Conservation (phyloP, 2,113 vertebrate genomes). For the Gopherus evgoodei region DNA sequence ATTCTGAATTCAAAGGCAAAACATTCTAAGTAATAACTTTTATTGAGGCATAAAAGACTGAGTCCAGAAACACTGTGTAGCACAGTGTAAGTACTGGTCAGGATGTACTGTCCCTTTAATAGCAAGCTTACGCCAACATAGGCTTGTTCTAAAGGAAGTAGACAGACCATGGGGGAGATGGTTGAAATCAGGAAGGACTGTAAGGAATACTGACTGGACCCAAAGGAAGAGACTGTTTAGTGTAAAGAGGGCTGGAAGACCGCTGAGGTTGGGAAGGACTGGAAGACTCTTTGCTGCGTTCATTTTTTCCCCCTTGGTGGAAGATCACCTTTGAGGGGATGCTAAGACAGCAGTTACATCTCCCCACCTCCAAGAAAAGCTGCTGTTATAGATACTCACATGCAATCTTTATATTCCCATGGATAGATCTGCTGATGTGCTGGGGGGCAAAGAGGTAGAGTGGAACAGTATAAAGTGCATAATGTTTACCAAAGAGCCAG, state of each 20-base stretch:
- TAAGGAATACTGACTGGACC: neutral
- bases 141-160: neutral
- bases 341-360: neutral
- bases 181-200: neutral
- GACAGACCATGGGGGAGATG: neutral
- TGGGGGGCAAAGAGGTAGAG: neutral
- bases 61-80: neutral
- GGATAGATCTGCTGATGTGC: neutral
- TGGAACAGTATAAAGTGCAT: neutral
- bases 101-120: neutral
- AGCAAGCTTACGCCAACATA: neutral
- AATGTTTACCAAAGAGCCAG: neutral
- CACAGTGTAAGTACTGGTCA: neutral
- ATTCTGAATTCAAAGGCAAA: conserved; percentile 30
- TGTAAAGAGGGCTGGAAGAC: neutral
- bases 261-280: neutral
- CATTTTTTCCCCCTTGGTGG: neutral
- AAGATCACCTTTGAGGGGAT: neutral
- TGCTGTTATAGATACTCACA: neutral
- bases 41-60: neutral
- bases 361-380: neutral
- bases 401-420: neutral
- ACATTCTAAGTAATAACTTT: conserved; percentile 13
- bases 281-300: neutral
- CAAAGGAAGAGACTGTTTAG: neutral